Evolutionary conservation across 2,113 vertebrate genomes (phyloP), one percentile per base, ranked within the genome.

Genomic region (Nansenia antarctica): DNA sequence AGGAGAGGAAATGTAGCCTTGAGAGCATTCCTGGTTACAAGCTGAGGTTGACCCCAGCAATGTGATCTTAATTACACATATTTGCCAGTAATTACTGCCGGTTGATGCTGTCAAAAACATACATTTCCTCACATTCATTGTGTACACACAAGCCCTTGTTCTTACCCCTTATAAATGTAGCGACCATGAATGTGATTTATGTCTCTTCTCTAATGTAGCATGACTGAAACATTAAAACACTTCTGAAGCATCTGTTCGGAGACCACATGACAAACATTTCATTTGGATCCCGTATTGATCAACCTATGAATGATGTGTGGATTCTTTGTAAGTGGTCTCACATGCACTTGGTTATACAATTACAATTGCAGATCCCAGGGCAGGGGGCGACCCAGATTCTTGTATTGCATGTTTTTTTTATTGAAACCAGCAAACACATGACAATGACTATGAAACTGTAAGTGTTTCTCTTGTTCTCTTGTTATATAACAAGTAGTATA

Each of bases 1-100:
- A 32, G 49, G 26, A 63, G 29, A 53, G 29, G 14, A 15, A 58
- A 54, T 74, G 64, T 42, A 64, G 73, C 72, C 71, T 80, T 69
- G 69, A 32, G 69, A 68, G 74, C 7, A 18, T 71, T 77, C 53
- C 65, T 34, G 39, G 74, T 64, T 81, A 79, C 66, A 65, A 32
- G 71, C 65, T 14, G 37, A 29, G 49, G 32, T 8, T 78, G 82
- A 80, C 84, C 82, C 70, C 2, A 20, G 60, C 84, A 84, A 81
- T 71, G 35, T 86, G 82, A 45, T 82, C 68, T 69, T 45, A 78
- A 79, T 89, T 84, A 86, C 68, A 49, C 77, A 71, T 71, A 82
- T 82, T 82, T 82, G 59, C n/a, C 32, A 75, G 82, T 73, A 69
- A 77, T 82, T 76, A 78, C 15, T 9, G 45, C 30, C 53, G 73